These are phyloP conservation scores for Otolemur crassicaudatus DNA, from an alignment of 2,797 vertebrate species.

Conservation along the genomic window DNA sequence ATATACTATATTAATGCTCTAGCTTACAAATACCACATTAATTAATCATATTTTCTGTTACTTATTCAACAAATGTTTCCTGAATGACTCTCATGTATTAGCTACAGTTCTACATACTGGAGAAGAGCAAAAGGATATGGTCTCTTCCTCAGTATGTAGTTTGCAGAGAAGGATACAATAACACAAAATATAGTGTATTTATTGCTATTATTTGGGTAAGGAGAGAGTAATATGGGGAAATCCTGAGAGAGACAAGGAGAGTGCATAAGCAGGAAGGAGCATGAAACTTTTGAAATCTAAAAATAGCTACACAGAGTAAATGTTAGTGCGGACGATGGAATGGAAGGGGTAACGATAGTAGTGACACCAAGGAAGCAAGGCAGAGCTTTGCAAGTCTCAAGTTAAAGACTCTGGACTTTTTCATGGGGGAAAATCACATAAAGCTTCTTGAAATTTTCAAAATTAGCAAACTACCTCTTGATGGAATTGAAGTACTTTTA, in stretches of 20 bases:
- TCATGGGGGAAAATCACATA: background rate
- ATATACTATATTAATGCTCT: background rate
- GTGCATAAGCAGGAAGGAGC: background rate
- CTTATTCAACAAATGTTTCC: background rate
- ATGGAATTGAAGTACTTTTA: background rate
- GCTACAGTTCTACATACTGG: background rate
- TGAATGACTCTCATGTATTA: background rate
- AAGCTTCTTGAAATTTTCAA: background rate
- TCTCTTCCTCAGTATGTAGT: background rate
- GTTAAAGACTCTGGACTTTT: background rate
- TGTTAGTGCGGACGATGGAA: background rate
- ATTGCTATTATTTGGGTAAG: background rate
- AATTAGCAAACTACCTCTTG: background rate
- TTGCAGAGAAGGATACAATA: background rate
- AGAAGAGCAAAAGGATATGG: background rate
- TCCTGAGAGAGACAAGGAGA: rapidly evolving
- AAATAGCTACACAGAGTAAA: background rate
- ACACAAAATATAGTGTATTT: background rate
- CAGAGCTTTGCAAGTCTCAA: background rate
- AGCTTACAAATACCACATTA: background rate
- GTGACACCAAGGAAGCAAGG: background rate
- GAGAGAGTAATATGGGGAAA: background rate
- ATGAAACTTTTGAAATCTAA: background rate
- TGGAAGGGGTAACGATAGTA: background rate
- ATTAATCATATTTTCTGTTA: background rate